Evolutionary conservation across 2,888 invertebrate genomes (phyloP).

Genomic region (Chironomus tentans): DNA sequence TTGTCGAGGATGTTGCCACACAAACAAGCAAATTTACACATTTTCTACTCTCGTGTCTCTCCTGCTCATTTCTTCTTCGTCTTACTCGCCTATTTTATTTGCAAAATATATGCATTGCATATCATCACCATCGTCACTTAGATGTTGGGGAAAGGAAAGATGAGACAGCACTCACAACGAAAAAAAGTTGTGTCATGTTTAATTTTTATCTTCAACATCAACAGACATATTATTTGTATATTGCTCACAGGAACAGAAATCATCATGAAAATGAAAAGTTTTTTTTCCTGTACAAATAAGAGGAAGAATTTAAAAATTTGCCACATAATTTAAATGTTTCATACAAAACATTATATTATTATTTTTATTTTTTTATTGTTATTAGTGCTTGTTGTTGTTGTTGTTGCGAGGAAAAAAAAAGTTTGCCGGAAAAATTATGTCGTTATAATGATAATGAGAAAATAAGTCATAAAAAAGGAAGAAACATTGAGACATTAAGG

Average conservation of each 20-base stretch:
- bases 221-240: neutral
- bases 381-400: neutral
- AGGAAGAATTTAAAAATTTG: too few species aligned
- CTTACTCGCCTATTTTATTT: too few species aligned
- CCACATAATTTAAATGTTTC: too few species aligned
- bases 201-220: neutral
- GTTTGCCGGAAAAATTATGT: neutral
- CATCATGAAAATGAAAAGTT: too few species aligned
- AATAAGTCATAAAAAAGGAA: neutral
- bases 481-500: too few species aligned
- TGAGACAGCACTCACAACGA: too few species aligned
- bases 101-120: neutral
- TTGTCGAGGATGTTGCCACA: neutral
- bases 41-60: too few species aligned
- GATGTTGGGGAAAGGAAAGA: too few species aligned
- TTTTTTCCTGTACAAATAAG: too few species aligned
- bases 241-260: neutral
- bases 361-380: neutral
- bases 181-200: neutral
- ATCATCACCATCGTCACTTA: neutral
- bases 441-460: neutral
- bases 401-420: neutral
- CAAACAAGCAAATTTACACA: constrained; percentile 1
- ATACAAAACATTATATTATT: too few species aligned
- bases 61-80: too few species aligned